Conservation (phyloP, 2,888 invertebrate genomes). For the Heliconius ethilla region DNA sequence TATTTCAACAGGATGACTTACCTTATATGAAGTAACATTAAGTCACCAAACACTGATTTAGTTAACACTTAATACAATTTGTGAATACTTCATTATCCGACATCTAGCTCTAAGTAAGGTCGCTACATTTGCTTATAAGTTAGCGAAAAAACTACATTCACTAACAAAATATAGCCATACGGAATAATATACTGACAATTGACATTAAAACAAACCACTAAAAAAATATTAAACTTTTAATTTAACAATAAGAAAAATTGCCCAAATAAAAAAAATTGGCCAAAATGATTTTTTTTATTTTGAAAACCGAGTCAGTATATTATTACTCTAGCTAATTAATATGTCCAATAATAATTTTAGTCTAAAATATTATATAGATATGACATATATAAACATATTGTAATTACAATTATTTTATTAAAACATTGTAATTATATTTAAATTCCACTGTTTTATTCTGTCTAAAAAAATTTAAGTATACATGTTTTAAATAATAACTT, state of each 20-base stretch:
- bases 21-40: slow-evolving; percentile 50
- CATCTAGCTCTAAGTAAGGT: slow-evolving; percentile 41
- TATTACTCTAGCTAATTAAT: neutral
- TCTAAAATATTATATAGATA: neutral
- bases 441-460: no score
- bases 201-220: neutral
- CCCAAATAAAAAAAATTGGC: neutral
- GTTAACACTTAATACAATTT: slow-evolving; percentile 75
- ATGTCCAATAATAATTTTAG: neutral
- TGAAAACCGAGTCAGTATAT: neutral
- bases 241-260: neutral
- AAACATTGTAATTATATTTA: neutral
- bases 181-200: slow-evolving; percentile 14
- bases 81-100: slow-evolving; percentile 60
- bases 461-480: neutral
- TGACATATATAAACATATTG: slow-evolving; percentile 1
- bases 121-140: slow-evolving; percentile 44
- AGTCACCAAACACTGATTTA: slow-evolving; percentile 69
- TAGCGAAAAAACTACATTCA: neutral
- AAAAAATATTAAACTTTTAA: neutral
- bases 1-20: slow-evolving; percentile 20
- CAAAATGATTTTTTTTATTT: neutral
- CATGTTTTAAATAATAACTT: neutral
- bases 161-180: slow-evolving; percentile 7
- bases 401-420: neutral